Evolutionary conservation across 1,140 invertebrate genomes (phyloP).

Genomic region (Cydia amplana): DNA sequence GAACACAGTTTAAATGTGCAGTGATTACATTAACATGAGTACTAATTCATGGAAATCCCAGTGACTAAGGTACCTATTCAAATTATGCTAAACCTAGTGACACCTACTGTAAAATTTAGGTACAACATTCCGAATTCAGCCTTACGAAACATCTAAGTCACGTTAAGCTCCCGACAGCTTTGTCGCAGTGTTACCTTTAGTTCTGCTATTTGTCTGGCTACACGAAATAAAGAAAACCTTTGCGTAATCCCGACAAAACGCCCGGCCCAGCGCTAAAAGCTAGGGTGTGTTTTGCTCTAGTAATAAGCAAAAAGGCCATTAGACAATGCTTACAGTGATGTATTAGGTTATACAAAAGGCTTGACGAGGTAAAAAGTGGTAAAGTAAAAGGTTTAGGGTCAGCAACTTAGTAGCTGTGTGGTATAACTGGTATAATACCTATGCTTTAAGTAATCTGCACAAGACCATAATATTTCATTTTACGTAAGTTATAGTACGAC

Average conservation of each 20-base stretch:
- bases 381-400: not conserved
- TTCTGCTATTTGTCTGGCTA: not conserved
- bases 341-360: not conserved
- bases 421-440: too few species aligned
- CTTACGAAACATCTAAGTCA: too few species aligned
- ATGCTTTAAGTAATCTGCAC: too few species aligned
- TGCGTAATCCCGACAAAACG: constrained; percentile 22
- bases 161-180: not conserved
- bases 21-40: too few species aligned
- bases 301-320: constrained; percentile 11
- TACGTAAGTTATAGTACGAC: too few species aligned
- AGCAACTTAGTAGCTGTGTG: not conserved
- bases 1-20: too few species aligned
- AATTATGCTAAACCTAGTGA: too few species aligned
- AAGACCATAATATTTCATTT: too few species aligned
- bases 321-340: not conserved
- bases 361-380: not conserved
- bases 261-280: not conserved
- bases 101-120: too few species aligned
- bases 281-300: not conserved
- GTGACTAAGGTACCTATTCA: too few species aligned
- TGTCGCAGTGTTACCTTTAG: not conserved
- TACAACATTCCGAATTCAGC: too few species aligned
- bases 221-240: not conserved
- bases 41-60: too few species aligned